Evolutionary conservation across 2,797 vertebrate species (phyloP), one percentile per base, ranked within the genome.

Genomic region (Valencia hispanica): DNA sequence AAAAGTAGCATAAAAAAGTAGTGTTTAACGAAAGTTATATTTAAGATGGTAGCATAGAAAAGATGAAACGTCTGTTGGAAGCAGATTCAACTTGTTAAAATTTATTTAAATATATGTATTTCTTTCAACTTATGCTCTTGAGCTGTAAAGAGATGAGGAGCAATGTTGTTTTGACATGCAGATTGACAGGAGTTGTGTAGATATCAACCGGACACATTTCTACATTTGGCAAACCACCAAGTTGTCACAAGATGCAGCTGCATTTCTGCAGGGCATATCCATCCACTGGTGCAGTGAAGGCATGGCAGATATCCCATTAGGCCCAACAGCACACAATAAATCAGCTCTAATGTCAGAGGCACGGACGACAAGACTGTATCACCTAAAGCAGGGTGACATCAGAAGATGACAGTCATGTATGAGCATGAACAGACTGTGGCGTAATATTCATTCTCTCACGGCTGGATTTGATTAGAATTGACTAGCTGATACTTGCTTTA

Each of bases 331-430:
- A 43, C 12, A 2, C 15, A 8, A 59, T 78, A 74, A 74, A 80
- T 85, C 70, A 50, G 5, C 57, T 75, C 32, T 50, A 51, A 47
- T 22, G 71, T 66, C 75, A 73, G 39, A 77, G 79, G 76, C 57
- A 51, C 65, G 30, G 7, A 43, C 9, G 4, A 27, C 20, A 39
- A 0, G 30, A n/a, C 47, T 41, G 39, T 17, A 50, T 2, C 69
- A 76, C n/a, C 18, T 14, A 1, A 27, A 55, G 17, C 57, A 45
- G 30, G 15, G 53, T 57, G 72, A 63, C 74, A 63, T 45, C 47
- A 69, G 27, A 79, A 3, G 70, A 68, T 79, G 63, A 50, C 63
- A 69, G 53, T 57, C 88, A 0, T 77, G 88, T 83, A 39, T 32
- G 32, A 53, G 81, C 87, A 78, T 3, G 79, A 86, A 50, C n/a